Conservation (phyloP, 2,888 invertebrate genomes). For the Cacoxenus indagator region DNA sequence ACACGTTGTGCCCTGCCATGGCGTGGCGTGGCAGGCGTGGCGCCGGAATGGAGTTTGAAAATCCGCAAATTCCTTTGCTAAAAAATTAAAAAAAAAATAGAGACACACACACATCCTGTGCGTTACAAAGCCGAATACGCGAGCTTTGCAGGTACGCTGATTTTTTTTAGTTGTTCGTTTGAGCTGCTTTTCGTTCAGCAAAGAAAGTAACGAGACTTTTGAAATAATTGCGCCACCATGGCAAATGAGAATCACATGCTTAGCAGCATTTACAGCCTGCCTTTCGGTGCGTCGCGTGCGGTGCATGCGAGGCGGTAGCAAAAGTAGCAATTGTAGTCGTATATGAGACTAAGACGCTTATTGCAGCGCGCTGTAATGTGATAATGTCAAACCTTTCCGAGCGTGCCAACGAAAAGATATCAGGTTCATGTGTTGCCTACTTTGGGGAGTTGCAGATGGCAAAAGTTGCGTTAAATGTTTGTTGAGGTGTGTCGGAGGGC, state of each 20-base stretch:
- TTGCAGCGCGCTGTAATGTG: conserved; percentile 46
- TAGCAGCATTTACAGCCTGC: conserved; percentile 11
- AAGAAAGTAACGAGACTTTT: not conserved
- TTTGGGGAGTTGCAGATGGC: not conserved
- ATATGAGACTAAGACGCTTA: conserved; percentile 42
- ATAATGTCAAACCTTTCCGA: not conserved
- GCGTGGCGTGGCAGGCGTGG: too few species aligned
- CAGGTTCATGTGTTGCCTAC: not conserved
- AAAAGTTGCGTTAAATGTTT: not conserved
- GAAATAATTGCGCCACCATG: not conserved
- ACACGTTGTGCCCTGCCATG: not conserved
- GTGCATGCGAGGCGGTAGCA: not conserved
- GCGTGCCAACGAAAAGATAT: not conserved
- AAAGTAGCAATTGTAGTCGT: not conserved
- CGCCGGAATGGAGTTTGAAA: not conserved
- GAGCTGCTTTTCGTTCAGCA: not conserved
- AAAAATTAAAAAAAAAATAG: not conserved
- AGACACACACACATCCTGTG: not conserved
- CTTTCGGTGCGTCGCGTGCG: not conserved
- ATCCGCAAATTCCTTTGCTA: not conserved
- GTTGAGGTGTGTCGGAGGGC: too few species aligned
- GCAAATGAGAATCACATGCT: not conserved
- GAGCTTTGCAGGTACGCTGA: not conserved
- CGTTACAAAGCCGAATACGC: too few species aligned
- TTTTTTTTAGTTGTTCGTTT: not conserved